A percentile compares a stretch with the other conserved stretches of the same genome.
These are phyloP conservation scores for Hystrix cristata DNA, from an alignment of 2,113 vertebrate genomes.

Conservation along the genomic window DNA sequence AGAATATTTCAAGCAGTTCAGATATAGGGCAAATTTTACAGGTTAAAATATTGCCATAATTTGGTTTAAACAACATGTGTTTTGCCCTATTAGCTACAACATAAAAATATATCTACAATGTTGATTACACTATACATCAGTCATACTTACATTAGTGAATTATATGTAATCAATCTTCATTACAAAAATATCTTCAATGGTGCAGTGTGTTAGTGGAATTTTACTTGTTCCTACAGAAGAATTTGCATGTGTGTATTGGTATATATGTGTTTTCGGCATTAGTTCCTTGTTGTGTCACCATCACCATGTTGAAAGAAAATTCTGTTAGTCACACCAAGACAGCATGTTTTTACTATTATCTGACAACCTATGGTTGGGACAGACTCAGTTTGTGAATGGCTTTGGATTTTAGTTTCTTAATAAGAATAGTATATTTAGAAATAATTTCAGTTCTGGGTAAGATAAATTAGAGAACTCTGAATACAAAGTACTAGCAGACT, in stretches of 20 bases:
- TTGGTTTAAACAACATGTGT: neutral
- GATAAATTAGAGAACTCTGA: neutral
- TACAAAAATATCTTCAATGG: neutral
- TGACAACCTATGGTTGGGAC: constrained; percentile 39
- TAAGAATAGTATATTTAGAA: constrained; percentile 6
- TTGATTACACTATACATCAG: neutral
- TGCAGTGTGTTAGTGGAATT: neutral
- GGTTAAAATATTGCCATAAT: neutral
- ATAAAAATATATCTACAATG: neutral
- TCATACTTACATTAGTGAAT: neutral
- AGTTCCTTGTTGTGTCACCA: constrained; percentile 60
- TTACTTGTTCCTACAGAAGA: neutral
- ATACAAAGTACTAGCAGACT: neutral
- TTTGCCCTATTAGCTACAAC: neutral
- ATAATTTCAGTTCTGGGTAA: neutral
- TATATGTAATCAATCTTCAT: neutral
- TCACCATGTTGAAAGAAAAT: constrained; percentile 70
- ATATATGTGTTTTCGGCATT: neutral
- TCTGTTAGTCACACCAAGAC: constrained; percentile 39
- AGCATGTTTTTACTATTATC: constrained; percentile 19
- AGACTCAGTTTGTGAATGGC: constrained; percentile 58
- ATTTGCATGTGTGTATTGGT: neutral
- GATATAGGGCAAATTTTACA: neutral
- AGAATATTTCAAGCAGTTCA: neutral
- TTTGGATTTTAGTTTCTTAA: constrained; percentile 30